Conservation (phyloP, 2,888 invertebrate species). For the Heteropelma amictum region DNA sequence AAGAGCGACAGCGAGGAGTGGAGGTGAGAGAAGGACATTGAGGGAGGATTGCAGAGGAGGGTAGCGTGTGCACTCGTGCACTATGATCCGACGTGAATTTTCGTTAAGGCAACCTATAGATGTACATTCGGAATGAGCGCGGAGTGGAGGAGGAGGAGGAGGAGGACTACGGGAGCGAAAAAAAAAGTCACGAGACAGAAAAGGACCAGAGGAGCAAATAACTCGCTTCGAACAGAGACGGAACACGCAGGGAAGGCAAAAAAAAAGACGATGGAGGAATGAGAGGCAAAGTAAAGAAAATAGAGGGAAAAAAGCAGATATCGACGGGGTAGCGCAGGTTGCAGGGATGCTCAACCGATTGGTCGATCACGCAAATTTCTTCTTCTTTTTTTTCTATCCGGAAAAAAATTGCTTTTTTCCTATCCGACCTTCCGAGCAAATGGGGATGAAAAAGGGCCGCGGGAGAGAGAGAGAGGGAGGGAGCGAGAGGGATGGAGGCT, state of each 20-base stretch:
- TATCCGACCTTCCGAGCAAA: conserved; percentile 41
- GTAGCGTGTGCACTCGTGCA: conserved; percentile 60
- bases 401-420: conserved; percentile 53
- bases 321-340: conserved; percentile 56
- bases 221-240: conserved; percentile 36
- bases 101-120: conserved; percentile 61
- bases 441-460: conserved; percentile 27
- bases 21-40: conserved; percentile 2
- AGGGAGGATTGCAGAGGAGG: conserved; percentile 9
- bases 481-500: too few relatives aligned
- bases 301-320: conserved; percentile 49
- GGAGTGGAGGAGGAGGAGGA: not conserved
- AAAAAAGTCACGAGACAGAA: conserved; percentile 34
- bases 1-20: conserved; percentile 10
- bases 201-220: conserved; percentile 43
- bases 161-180: conserved; percentile 32
- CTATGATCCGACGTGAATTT: conserved; percentile 65
- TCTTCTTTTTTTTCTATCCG: conserved; percentile 33
- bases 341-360: conserved; percentile 62
- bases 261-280: not conserved
- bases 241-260: conserved; percentile 5
- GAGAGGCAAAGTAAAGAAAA: conserved; percentile 37
- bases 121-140: conserved; percentile 16
- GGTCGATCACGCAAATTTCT: conserved; percentile 50
- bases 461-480: not conserved